A percentile compares a stretch with the other conserved stretches of the same genome.
Evolutionary conservation across 2,797 vertebrate genomes (phyloP).

Genomic region (Mormyrus hasselquistii): DNA sequence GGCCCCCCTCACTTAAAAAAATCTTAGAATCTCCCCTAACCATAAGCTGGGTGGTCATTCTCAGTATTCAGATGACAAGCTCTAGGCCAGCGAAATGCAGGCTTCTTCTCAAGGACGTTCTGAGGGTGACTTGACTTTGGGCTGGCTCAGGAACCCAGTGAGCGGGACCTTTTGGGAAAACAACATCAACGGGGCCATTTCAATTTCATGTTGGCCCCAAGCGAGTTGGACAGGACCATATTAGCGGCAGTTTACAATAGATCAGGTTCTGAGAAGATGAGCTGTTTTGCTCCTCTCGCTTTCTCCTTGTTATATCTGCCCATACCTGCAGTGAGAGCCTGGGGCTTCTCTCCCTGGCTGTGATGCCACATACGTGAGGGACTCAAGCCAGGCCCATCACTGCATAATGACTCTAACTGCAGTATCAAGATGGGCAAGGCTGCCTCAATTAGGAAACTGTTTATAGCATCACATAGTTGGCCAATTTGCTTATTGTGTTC

Average conservation of each 20-base stretch:
- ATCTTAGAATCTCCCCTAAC: not conserved
- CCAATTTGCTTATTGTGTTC: constrained; percentile 32
- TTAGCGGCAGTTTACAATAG: not conserved
- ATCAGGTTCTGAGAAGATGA: not conserved
- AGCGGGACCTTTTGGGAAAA: not conserved
- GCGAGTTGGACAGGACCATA: not conserved
- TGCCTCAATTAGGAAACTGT: constrained; percentile 50
- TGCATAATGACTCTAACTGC: constrained; percentile 48
- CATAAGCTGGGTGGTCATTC: not conserved
- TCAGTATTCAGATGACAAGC: not conserved
- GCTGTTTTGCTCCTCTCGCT: not conserved
- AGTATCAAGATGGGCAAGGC: constrained; percentile 48
- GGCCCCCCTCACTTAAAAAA: not conserved
- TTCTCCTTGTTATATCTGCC: not conserved
- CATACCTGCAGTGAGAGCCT: not conserved
- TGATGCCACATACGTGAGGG: not conserved
- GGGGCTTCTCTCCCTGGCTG: not conserved
- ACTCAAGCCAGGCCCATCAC: constrained; percentile 44
- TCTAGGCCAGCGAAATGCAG: not conserved
- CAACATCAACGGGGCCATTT: not conserved
- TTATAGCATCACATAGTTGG: constrained; percentile 47
- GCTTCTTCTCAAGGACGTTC: not conserved
- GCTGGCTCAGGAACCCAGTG: not conserved
- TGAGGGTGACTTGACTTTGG: not conserved
- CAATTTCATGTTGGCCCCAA: not conserved